Evolutionary conservation across 2,888 invertebrate genomes (phyloP), one percentile per base, ranked within the genome.

Genomic region (Lottia scabra): DNA sequence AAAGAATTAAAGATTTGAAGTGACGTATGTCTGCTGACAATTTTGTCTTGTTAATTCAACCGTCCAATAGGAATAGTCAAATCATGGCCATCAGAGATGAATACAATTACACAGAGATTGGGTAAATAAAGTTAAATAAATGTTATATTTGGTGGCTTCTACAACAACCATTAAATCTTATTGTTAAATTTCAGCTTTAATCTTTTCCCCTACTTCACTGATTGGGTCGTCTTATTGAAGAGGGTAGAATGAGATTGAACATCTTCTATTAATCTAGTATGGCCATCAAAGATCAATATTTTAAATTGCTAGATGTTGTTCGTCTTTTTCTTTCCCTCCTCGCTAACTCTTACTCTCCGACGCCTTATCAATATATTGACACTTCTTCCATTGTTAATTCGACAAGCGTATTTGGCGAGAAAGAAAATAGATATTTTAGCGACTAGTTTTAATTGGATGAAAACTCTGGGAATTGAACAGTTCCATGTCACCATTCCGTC

Each of bases 51-150:
- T 38, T 38, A 38, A 38, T 38, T 38, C 38, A 38, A 5, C 38
- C 38, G 10, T 1, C 38, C 38, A 10, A 38, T 38, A 38, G 38
- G 38, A 38, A 38, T 38, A 38, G 38, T 38, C 38, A 38, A 38
- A 38, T 38, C 10, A 38, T 38, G 38, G 38, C 38, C 38, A 38
- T 38, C 38, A 38, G 38, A 38, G 8, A 38, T 38, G 38, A 38
- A 38, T 38, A 38, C 38, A 38, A 38, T 38, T 38, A 38, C 10
- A 38, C 8, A 38, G 38, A 38, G 38, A 38, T 10, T 19, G 23
- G 23, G 56, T 56, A 56, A 56, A 56, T 56, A 56, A 56, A 56
- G 56, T 56, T 23, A 56, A 56, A 56, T 56, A 56, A 56, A 56
- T 56, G 56, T 56, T 56, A 56, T 56, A 56, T 56, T 56, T 56